phyloP scores from a whole-genome alignment of 2,888 invertebrate species.

The Clepsis dumicolana region DNA sequence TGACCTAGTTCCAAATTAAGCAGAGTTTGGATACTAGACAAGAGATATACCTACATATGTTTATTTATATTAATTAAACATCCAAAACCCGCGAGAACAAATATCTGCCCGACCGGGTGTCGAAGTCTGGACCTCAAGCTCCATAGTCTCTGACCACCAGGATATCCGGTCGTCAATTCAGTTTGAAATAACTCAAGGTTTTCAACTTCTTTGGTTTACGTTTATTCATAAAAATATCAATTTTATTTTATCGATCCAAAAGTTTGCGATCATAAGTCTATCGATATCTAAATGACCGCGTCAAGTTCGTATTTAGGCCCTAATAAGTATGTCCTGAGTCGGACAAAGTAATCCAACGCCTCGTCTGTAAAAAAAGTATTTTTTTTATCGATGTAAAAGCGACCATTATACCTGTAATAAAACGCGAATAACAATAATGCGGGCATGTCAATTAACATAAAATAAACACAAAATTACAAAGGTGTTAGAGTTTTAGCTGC shows the following conservation, averaged over 20 bases:
- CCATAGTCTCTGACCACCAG: no score
- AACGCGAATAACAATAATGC: conserved; percentile 38
- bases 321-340: conserved; percentile 8
- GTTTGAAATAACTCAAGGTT: neutral
- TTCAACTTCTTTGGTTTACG: neutral
- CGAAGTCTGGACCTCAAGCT: neutral
- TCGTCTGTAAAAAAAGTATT: conserved; percentile 7
- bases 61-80: no score
- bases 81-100: no score
- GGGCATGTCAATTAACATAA: conserved; percentile 49
- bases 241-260: neutral
- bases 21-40: no score
- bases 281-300: conserved; percentile 38
- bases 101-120: no score
- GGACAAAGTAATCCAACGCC: conserved; percentile 8
- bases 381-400: conserved; percentile 29
- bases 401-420: conserved; percentile 35
- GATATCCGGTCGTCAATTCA: no score
- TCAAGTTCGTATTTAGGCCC: conserved; percentile 28
- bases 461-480: conserved; percentile 50
- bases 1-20: no score
- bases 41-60: no score
- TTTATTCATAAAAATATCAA: neutral
- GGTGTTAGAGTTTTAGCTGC: conserved; percentile 51
- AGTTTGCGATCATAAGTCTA: conserved; percentile 19